These are phyloP conservation scores for Zonotrichia leucophrys DNA, from an alignment of 2,113 vertebrate species.

Conservation along the genomic window DNA sequence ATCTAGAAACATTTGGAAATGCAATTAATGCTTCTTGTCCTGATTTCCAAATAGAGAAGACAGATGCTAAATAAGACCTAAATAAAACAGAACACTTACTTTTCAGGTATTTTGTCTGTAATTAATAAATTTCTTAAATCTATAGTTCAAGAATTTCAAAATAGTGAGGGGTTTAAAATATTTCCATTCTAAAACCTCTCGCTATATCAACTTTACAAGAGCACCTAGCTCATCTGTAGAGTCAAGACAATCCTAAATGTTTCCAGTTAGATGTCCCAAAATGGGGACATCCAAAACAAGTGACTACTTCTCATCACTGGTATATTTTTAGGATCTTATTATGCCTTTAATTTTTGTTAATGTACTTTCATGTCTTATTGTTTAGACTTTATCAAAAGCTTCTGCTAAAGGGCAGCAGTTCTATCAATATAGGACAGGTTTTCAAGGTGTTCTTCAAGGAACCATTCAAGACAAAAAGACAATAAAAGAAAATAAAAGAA, in stretches of 20 bases:
- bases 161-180: not conserved
- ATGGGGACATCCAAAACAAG: not conserved
- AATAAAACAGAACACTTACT: not conserved
- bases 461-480: not conserved
- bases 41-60: not conserved
- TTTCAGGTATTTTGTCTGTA: not conserved
- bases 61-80: not conserved
- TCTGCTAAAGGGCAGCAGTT: not conserved
- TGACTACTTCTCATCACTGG: not conserved
- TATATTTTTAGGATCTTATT: not conserved
- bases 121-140: not conserved
- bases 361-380: not conserved
- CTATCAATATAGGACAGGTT: not conserved
- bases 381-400: not conserved
- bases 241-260: not conserved
- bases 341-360: not conserved
- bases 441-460: not conserved
- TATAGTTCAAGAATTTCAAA: not conserved
- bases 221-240: not conserved
- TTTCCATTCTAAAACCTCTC: not conserved
- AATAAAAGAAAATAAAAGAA: not conserved
- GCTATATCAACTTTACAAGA: not conserved
- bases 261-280: not conserved
- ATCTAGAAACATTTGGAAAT: conserved; percentile 8
- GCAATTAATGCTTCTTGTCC: not conserved